Percentiles rank a stretch among this genome's conserved stretches.
These are phyloP conservation scores for Puffinus mauretanicus DNA, from an alignment of 2,113 vertebrate genomes.

Conservation along the genomic window DNA sequence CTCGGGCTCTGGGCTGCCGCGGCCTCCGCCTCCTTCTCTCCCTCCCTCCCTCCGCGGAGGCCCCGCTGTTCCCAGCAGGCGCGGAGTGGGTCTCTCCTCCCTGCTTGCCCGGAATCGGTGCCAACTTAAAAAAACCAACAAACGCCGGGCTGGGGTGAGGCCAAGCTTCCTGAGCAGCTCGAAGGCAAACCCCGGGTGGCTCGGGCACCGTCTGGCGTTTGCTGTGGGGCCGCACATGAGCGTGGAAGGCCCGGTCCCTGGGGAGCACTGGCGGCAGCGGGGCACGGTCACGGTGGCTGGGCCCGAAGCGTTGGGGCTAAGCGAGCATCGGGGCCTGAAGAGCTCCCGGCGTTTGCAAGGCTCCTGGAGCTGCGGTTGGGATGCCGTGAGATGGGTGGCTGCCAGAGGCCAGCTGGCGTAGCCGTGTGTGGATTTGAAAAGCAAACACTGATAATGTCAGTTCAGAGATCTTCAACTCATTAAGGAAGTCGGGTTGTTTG, in stretches of 20 bases:
- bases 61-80: not conserved
- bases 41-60: no score
- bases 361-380: not conserved
- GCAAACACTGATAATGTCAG: not conserved
- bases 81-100: not conserved
- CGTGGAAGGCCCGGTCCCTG: not conserved
- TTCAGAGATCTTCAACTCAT: fast-evolving
- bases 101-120: not conserved
- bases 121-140: not conserved
- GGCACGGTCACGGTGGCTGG: fast-evolving
- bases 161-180: not conserved
- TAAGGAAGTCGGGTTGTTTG: not conserved
- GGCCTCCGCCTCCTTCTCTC: no score
- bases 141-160: not conserved
- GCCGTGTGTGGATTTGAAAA: not conserved
- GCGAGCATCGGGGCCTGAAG: not conserved
- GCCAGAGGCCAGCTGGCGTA: not conserved
- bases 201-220: not conserved
- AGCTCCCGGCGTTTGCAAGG: fast-evolving
- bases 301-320: not conserved
- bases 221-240: fast-evolving
- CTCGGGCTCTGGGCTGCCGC: no score
- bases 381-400: not conserved
- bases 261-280: not conserved
- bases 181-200: not conserved